Conservation (phyloP, 2,797 vertebrate species). For the Siniperca obscura region DNA sequence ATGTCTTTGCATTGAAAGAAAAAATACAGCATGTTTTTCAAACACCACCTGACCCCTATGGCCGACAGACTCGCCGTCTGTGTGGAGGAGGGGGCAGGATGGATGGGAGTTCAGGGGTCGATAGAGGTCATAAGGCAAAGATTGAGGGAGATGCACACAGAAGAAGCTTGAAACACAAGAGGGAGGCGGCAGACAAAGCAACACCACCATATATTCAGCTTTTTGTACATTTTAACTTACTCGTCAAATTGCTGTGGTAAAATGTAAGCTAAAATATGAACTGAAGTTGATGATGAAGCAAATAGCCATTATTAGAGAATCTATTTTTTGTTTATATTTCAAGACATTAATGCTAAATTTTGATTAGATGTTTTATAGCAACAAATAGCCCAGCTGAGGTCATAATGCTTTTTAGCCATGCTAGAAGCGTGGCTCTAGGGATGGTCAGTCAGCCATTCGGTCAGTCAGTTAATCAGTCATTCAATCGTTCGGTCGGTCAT, state of each 20-base stretch:
- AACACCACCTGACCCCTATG: conserved; percentile 62
- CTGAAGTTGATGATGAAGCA: neutral
- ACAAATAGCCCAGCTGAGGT: neutral
- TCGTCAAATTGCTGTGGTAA: neutral
- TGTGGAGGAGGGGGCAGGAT: conserved; percentile 65
- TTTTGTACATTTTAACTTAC: neutral
- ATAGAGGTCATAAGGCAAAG: conserved; percentile 65
- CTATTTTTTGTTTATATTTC: neutral
- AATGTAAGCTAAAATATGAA: neutral
- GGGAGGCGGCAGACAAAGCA: neutral
- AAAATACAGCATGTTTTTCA: conserved; percentile 33
- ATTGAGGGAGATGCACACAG: conserved; percentile 49
- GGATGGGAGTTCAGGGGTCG: conserved; percentile 59
- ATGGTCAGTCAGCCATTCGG: neutral
- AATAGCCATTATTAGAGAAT: neutral
- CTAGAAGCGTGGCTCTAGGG: neutral
- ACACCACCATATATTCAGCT: neutral
- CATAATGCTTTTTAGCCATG: neutral
- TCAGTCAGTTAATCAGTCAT: too few relatives aligned
- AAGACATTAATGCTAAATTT: neutral
- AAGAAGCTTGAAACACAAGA: conserved; percentile 20
- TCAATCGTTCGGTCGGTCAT: neutral
- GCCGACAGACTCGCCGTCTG: conserved; percentile 60
- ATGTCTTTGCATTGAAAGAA: conserved; percentile 4
- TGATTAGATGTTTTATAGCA: neutral